Evolutionary conservation across 92 coral and sea anemone genomes (phyloP).

Genomic region (Montipora capitata): DNA sequence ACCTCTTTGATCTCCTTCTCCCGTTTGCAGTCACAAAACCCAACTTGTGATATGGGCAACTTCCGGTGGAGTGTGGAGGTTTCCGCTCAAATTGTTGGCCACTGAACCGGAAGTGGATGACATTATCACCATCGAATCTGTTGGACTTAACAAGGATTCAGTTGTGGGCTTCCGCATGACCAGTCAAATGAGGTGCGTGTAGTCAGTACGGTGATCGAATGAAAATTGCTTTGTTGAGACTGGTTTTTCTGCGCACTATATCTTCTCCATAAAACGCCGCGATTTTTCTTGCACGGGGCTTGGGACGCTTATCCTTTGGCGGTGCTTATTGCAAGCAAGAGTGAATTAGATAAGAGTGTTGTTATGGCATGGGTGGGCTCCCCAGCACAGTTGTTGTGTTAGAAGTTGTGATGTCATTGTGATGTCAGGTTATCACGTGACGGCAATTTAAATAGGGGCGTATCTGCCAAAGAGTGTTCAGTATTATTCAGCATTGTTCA

Average conservation of each 20-base stretch:
- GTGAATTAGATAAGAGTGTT: too few species aligned
- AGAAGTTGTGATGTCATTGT: too few species aligned
- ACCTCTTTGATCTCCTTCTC: too few species aligned
- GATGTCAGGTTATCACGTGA: too few species aligned
- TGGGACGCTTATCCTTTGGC: slow-evolving; percentile 6
- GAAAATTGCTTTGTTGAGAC: neutral
- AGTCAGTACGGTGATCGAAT: neutral
- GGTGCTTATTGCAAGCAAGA: too few species aligned
- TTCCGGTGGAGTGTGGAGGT: slow-evolving; percentile 99
- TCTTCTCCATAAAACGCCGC: too few species aligned
- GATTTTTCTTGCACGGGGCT: slow-evolving; percentile 20
- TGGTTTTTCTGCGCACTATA: neutral
- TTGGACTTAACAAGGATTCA: slow-evolving; percentile 93
- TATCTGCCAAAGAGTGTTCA: too few species aligned
- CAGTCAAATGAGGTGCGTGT: slow-evolving; percentile 89
- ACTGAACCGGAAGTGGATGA: slow-evolving; percentile 98
- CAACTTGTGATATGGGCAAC: slow-evolving; percentile 92
- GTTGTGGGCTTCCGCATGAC: slow-evolving; percentile 90
- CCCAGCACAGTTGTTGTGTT: too few species aligned
- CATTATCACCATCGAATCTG: slow-evolving; percentile 93
- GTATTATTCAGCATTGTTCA: too few species aligned
- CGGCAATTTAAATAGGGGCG: too few species aligned
- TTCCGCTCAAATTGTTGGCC: slow-evolving; percentile 92
- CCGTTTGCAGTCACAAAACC: slow-evolving; percentile 81
- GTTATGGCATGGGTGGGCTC: slow-evolving; percentile 42